Evolutionary conservation across 2,888 invertebrate genomes (phyloP), one percentile per base, ranked within the genome.

Genomic region (Chrysina gloriosa): DNA sequence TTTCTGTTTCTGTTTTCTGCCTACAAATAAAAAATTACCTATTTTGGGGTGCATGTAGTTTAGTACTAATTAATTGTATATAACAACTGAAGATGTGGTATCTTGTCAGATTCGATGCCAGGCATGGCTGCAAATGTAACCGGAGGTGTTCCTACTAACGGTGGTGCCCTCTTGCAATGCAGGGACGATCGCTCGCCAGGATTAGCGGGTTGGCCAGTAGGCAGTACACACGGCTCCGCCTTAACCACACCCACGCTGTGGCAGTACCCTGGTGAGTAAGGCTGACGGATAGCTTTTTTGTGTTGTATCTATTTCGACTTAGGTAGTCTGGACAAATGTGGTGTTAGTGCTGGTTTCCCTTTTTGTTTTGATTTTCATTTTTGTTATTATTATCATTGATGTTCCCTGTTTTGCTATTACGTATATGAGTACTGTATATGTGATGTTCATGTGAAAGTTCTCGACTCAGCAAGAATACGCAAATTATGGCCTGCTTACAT

Each of bases 221-320:
- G 84, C 78, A 80, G 86, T 85, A 52, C 83, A 81, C 87, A 87
- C 74, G 80, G 82, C 77, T 84, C 85, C 78, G 82, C 85, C 77
- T 84, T 90, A 75, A 86, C 89, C 79, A 86, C 90, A 79, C 89
- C 90, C 63, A 89, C 92, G 66, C 87, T 92, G 80, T 93, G 93
- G 92, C 92, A 92, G 85, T 93, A 93, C 86, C 92, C 92, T 68
- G 86, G 89, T 88, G 87, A 89, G 89, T 87, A 72, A 67, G 45
- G 36, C 42, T 66, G 66, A 69, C 61, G 61, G 61, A 63, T 66
- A 68, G 58, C 71, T 70, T 72, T 69, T 45, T 52, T 47, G 34
- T 61, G 47, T 58, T 67, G 48, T 65, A 65, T 61, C 42, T 61
- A 27, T 42, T 42, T 29, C 42, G 58, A 27, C 27, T 25, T 61